Percentiles rank a stretch among this genome's conserved stretches.
These are phyloP conservation scores for Coleophora deauratella DNA, from an alignment of 2,888 invertebrate species.

Conservation along the genomic window DNA sequence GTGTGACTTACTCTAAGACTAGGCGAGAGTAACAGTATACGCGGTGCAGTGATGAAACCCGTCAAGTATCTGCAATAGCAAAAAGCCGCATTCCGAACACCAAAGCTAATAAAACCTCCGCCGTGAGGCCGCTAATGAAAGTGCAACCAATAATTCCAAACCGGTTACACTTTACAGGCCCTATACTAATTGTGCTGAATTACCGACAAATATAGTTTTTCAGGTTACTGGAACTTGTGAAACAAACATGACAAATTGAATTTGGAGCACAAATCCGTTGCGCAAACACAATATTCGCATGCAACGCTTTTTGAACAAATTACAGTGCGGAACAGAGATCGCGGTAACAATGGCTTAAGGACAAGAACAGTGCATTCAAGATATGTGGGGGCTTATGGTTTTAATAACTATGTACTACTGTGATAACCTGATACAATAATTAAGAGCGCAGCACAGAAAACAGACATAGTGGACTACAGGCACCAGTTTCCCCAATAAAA, in stretches of 20 bases:
- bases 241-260: no score
- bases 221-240: slow-evolving; percentile 8
- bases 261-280: no score
- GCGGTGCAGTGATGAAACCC: slow-evolving; percentile 29
- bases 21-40: slow-evolving; percentile 25
- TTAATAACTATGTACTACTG: no score
- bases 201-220: slow-evolving; percentile 4
- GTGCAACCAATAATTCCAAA: slow-evolving; percentile 19
- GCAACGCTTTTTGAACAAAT: no score
- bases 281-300: not conserved
- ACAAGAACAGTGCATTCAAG: no score
- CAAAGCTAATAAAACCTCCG: slow-evolving; percentile 37
- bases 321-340: no score
- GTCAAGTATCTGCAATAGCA: slow-evolving; percentile 31
- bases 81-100: slow-evolving; percentile 43
- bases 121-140: slow-evolving; percentile 27
- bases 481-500: no score
- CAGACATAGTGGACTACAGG: no score
- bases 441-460: no score
- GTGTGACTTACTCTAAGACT: slow-evolving; percentile 6
- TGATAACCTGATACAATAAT: no score
- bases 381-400: no score
- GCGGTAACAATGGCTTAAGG: no score
- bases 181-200: slow-evolving; percentile 6
- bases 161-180: slow-evolving; percentile 16